Evolutionary conservation across 2,888 invertebrate species (phyloP).

Genomic region (Sericinus montela): DNA sequence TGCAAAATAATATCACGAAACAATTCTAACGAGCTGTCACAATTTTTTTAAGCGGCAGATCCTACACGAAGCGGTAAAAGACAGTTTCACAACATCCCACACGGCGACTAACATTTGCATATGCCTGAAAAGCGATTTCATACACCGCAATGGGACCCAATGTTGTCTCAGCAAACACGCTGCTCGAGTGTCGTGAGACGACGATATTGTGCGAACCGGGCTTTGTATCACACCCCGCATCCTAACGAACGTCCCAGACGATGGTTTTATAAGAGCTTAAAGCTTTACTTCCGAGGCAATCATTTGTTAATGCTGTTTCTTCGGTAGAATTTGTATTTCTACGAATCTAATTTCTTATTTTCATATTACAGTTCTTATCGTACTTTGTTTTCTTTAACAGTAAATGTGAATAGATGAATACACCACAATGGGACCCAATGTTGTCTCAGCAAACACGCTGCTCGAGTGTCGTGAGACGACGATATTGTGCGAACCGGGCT

Average conservation of each 20-base stretch:
- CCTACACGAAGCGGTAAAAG: slow-evolving; percentile 8
- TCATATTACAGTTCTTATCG: too few species aligned
- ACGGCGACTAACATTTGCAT: slow-evolving; percentile 25
- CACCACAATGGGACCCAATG: slow-evolving; percentile 16
- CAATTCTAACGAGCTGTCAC: too few species aligned
- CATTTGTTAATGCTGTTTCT: slow-evolving; percentile 3
- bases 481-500: slow-evolving; percentile 23
- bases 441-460: slow-evolving; percentile 16
- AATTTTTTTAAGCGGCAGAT: too few species aligned
- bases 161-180: slow-evolving; percentile 18
- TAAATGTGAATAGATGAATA: too few species aligned
- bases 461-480: slow-evolving; percentile 13
- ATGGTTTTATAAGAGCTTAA: slow-evolving; percentile 1
- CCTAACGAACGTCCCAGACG: slow-evolving; percentile 7
- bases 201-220: slow-evolving; percentile 22
- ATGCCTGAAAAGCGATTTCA: slow-evolving; percentile 17
- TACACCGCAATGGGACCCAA: slow-evolving; percentile 15
- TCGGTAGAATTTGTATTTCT: neutral
- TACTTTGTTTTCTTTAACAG: too few species aligned
- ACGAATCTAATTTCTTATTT: neutral
- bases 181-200: slow-evolving; percentile 13
- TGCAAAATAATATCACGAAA: too few species aligned
- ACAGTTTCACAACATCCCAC: slow-evolving; percentile 11
- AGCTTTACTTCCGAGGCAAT: slow-evolving; percentile 9
- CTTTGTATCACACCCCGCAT: slow-evolving; percentile 16